phyloP scores from a whole-genome alignment of 2,888 invertebrate species.

The Phymatocera aterrima region DNA sequence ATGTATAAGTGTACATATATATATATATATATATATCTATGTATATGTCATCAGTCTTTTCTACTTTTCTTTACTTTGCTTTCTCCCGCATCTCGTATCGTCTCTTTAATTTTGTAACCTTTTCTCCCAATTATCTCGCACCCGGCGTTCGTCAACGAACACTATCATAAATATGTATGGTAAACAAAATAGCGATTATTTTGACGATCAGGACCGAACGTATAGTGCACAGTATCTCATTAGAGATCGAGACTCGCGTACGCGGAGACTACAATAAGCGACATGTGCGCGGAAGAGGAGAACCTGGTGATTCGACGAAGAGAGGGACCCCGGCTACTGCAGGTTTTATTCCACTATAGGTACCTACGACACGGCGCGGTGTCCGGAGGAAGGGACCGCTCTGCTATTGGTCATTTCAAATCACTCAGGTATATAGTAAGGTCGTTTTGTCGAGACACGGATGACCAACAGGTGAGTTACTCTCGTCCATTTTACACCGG shows the following conservation, averaged over 20 bases:
- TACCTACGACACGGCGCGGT: neutral
- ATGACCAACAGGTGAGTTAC: slow-evolving; percentile 2
- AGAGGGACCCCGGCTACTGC: neutral
- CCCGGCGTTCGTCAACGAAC: no score
- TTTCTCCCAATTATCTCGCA: no score
- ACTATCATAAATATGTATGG: no score
- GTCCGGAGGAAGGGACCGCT: neutral
- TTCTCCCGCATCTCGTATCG: no score
- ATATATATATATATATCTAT: no score
- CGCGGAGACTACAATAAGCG: neutral
- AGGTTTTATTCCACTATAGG: neutral
- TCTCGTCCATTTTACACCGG: neutral
- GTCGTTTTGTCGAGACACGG: slow-evolving; percentile 6
- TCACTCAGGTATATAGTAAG: slow-evolving; percentile 16
- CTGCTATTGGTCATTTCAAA: slow-evolving; percentile 11
- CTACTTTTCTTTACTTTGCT: no score
- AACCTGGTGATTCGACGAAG: neutral
- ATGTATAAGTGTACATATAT: neutral
- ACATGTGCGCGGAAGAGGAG: slow-evolving; percentile 23
- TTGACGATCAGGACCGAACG: no score
- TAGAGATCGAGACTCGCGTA: neutral
- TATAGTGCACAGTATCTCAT: no score
- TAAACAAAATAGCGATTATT: no score
- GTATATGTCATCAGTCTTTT: no score
- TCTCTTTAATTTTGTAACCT: no score